These are phyloP conservation scores for Macrobrachium rosenbergii DNA, from an alignment of 1,140 invertebrate genomes.

Conservation along the genomic window DNA sequence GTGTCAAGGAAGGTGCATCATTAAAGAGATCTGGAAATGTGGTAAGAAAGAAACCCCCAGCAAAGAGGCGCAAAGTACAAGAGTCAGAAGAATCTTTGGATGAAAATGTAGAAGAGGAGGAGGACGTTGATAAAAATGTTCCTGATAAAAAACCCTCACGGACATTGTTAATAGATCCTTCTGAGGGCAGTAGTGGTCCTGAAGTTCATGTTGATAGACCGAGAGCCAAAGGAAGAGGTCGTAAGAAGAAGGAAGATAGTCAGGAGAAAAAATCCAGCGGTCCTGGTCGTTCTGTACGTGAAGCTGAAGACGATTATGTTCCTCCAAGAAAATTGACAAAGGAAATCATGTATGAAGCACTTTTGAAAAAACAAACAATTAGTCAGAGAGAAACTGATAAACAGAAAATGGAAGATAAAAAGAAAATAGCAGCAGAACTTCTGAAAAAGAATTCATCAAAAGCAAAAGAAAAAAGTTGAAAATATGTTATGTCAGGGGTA, in stretches of 20 bases:
- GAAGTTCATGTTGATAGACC: neutral
- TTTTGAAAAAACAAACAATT: constrained; percentile 62
- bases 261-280: neutral
- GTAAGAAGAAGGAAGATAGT: constrained; percentile 7
- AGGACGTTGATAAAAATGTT: neutral
- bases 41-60: neutral
- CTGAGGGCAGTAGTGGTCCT: constrained; percentile 10
- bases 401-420: constrained; percentile 55
- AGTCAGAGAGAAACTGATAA: constrained; percentile 56
- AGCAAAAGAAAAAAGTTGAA: constrained; percentile 5
- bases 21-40: neutral
- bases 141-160: constrained; percentile 20
- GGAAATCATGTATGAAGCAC: constrained; percentile 49
- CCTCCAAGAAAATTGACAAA: constrained; percentile 55
- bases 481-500: neutral
- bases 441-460: constrained; percentile 36
- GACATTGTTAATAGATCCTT: constrained; percentile 48
- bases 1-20: neutral
- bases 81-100: neutral
- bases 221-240: constrained; percentile 3
- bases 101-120: neutral
- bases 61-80: constrained; percentile 25
- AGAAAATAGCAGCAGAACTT: constrained; percentile 47
- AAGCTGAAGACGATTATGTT: neutral
- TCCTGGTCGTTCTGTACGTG: neutral